phyloP scores from a whole-genome alignment of 2,888 invertebrate genomes.

The Zaprionus obscuricornis region DNA sequence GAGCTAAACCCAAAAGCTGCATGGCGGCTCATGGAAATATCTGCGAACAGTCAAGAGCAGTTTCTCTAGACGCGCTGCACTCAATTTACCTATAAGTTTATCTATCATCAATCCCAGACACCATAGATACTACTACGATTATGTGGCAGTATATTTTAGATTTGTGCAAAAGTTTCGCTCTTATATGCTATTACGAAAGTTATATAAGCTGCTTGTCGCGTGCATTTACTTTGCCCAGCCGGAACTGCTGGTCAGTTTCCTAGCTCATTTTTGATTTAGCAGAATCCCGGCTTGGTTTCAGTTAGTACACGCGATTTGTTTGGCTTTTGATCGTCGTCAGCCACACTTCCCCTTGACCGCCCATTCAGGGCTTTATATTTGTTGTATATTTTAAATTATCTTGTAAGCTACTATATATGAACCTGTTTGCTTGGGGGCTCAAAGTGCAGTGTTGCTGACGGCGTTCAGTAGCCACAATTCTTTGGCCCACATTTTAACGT shows the following conservation, averaged over 20 bases:
- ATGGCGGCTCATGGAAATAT: constrained; percentile 97
- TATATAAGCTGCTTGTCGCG: constrained; percentile 40
- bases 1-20: constrained; percentile 97
- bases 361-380: constrained; percentile 45
- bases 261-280: constrained; percentile 60
- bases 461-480: constrained; percentile 41
- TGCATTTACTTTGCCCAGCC: constrained; percentile 28
- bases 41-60: constrained; percentile 93
- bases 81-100: constrained; percentile 53
- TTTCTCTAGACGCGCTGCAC: constrained; percentile 85
- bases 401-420: constrained; percentile 56
- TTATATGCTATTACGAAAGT: constrained; percentile 43
- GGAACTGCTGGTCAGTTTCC: constrained; percentile 72
- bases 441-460: constrained; percentile 57
- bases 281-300: constrained; percentile 35
- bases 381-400: constrained; percentile 62
- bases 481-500: constrained; percentile 50
- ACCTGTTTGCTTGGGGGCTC: constrained; percentile 29
- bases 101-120: constrained; percentile 49
- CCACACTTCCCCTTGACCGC: constrained; percentile 42
- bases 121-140: constrained; percentile 44
- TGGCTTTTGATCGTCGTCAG: constrained; percentile 32
- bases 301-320: constrained; percentile 4
- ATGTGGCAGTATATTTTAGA: constrained; percentile 54
- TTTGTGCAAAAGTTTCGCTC: constrained; percentile 61